These are phyloP conservation scores for Muricea muricata DNA, from an alignment of 92 coral and sea anemone genomes.

Conservation along the genomic window DNA sequence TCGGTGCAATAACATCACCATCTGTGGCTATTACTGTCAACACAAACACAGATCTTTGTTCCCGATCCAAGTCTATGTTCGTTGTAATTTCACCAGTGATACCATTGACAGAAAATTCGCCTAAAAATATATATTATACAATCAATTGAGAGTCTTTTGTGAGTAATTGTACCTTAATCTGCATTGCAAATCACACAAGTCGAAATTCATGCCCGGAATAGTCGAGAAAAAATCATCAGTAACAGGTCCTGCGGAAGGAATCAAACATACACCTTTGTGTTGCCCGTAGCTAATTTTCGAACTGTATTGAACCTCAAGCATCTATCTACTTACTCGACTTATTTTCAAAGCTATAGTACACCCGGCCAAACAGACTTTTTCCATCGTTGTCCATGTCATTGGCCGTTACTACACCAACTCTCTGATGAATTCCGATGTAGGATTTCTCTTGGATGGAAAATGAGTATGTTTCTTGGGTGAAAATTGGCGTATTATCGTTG, in stretches of 20 bases:
- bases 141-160: too few species aligned
- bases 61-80: conserved; percentile 81
- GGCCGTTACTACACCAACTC: conserved; percentile 78
- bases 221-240: too few species aligned
- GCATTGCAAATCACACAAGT: too few species aligned
- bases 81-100: conserved; percentile 73
- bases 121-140: conserved; percentile 53
- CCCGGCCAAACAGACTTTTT: conserved; percentile 72
- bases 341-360: conserved; percentile 84
- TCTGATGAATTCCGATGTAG: conserved; percentile 66
- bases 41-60: conserved; percentile 69
- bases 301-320: not conserved
- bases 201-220: too few species aligned
- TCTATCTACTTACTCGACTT: conserved; percentile 75
- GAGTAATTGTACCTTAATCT: too few species aligned
- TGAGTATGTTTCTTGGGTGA: conserved; percentile 63
- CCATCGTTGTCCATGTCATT: conserved; percentile 78
- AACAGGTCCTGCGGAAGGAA: too few species aligned
- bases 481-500: conserved; percentile 87
- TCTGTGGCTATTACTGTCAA: conserved; percentile 82
- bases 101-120: conserved; percentile 57
- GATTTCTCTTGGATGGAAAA: conserved; percentile 85
- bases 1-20: conserved; percentile 75
- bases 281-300: too few species aligned
- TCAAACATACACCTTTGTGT: too few species aligned